Percentiles rank a stretch among this genome's conserved stretches.
Conservation (phyloP, 2,888 invertebrate genomes). For the Bellardia bayeri region DNA sequence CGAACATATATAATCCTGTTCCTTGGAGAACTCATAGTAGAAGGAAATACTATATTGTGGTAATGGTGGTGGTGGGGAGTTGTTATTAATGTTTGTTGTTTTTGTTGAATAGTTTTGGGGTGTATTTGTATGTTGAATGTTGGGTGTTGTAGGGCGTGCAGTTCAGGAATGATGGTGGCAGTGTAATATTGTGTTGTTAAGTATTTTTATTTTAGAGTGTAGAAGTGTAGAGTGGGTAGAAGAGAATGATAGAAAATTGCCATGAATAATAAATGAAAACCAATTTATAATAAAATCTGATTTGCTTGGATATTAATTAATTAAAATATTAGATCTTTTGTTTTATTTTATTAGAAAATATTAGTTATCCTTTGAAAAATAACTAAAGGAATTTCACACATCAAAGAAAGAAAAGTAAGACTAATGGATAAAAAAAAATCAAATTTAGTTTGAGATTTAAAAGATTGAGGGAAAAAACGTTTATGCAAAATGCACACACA, state of each 20-base stretch:
- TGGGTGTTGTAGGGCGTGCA: conserved; percentile 39
- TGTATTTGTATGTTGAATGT: conserved; percentile 18
- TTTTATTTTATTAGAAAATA: conserved; percentile 48
- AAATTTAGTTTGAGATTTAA: conserved; percentile 17
- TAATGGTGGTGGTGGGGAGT: conserved; percentile 15
- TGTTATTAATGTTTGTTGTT: conserved; percentile 49
- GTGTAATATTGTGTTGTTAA: conserved; percentile 31
- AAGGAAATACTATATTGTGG: conserved; percentile 87
- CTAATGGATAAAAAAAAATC: conserved; percentile 34
- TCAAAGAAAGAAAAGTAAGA: conserved; percentile 45
- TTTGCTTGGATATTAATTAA: conserved; percentile 44
- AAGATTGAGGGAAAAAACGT: conserved; percentile 8
- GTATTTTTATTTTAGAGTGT: conserved; percentile 18
- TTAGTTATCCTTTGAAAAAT: conserved; percentile 65
- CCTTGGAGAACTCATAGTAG: conserved; percentile 94
- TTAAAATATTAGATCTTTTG: conserved; percentile 46
- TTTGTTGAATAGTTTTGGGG: conserved; percentile 15
- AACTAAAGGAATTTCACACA: conserved; percentile 68
- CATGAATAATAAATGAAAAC: conserved; percentile 56
- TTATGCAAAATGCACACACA: conserved; percentile 75
- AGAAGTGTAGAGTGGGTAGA: conserved; percentile 43
- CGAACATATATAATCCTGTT: conserved; percentile 98
- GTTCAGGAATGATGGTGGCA: background rate
- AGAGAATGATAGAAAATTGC: conserved; percentile 58
- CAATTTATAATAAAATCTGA: conserved; percentile 45